phyloP scores from a whole-genome alignment of 2,113 vertebrate species.

The Tachycineta bicolor region DNA sequence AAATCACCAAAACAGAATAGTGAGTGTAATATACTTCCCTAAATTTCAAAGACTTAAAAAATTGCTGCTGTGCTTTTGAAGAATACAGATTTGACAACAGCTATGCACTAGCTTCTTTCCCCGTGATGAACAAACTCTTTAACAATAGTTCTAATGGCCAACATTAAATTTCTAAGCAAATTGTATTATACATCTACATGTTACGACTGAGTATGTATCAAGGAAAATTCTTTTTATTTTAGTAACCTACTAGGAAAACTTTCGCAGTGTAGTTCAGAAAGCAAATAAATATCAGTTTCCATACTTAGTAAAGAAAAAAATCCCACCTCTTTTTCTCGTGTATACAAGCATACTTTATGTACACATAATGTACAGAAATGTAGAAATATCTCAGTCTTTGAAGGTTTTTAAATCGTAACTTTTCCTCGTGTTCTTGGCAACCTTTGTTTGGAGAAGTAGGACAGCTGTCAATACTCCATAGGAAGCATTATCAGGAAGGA shows the following conservation, averaged over 20 bases:
- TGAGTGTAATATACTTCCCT: background rate
- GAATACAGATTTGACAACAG: background rate
- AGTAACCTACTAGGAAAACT: background rate
- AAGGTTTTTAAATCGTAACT: background rate
- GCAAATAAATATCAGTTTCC: background rate
- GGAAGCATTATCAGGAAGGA: background rate
- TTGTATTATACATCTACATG: rapidly evolving
- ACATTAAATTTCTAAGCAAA: background rate
- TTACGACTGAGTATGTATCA: background rate
- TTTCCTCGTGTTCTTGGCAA: background rate
- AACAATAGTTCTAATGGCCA: background rate
- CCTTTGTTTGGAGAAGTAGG: background rate
- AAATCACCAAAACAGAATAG: background rate
- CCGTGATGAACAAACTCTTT: rapidly evolving
- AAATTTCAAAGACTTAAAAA: background rate
- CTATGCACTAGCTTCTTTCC: background rate
- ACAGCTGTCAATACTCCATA: background rate
- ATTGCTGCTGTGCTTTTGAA: background rate
- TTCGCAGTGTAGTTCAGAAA: background rate
- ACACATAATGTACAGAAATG: background rate
- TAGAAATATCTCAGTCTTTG: background rate
- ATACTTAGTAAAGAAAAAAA: background rate
- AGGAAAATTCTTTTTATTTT: background rate
- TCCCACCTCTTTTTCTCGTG: background rate
- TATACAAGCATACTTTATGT: background rate